Evolutionary conservation across 1,140 invertebrate species (phyloP).

Genomic region (Drosophila navojoa): DNA sequence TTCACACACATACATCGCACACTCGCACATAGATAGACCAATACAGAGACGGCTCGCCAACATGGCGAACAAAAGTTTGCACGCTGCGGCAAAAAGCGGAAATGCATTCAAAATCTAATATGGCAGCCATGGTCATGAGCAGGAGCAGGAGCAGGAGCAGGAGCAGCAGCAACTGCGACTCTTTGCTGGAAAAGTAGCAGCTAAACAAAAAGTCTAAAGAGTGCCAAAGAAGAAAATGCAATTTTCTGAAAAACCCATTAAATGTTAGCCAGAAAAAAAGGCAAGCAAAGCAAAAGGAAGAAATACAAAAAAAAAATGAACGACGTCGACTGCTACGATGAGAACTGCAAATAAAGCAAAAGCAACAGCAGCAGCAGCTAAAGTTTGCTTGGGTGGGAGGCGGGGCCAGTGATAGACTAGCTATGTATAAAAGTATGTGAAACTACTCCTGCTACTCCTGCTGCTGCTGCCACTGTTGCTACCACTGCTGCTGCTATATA

Average conservation of each 20-base stretch:
- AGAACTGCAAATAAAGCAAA: conserved; percentile 76
- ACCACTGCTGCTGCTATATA: conserved; percentile 5
- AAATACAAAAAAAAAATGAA: too few relatives aligned
- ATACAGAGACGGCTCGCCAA: conserved; percentile 30
- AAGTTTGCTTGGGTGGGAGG: conserved; percentile 44
- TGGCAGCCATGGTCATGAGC: conserved; percentile 83
- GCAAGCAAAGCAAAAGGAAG: conserved; percentile 22
- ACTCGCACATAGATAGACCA: conserved; percentile 18
- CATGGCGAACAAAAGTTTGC: conserved; percentile 78
- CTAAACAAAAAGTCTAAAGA: conserved; percentile 78
- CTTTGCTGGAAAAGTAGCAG: conserved; percentile 64
- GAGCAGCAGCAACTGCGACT: conserved; percentile 34
- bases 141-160: conserved; percentile 38
- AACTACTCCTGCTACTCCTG: too few relatives aligned
- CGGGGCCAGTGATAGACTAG: conserved; percentile 49
- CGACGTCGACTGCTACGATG: conserved; percentile 29
- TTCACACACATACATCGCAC: conserved; percentile 28
- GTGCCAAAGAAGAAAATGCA: conserved; percentile 83
- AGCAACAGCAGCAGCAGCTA: conserved; percentile 15
- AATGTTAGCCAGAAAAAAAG: conserved; percentile 75
- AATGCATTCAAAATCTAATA: conserved; percentile 84
- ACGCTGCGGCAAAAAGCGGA: conserved; percentile 81
- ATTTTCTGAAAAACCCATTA: conserved; percentile 84
- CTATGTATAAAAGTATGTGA: conserved; percentile 50
- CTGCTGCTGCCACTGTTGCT: neutral